phyloP scores from a whole-genome alignment of 2,113 vertebrate species.

The Crotalus helleri region DNA sequence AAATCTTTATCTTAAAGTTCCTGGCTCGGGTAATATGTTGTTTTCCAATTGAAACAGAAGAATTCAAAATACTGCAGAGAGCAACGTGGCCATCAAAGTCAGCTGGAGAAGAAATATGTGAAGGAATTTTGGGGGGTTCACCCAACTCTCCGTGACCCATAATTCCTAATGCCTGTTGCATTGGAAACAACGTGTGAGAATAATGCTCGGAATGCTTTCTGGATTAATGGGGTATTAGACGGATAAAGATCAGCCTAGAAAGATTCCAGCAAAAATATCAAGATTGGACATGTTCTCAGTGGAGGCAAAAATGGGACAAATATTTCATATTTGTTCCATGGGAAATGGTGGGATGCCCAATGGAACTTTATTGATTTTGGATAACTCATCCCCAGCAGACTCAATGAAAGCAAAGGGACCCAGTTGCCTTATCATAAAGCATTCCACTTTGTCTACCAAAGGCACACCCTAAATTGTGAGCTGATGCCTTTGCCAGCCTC shows the following conservation, averaged over 20 bases:
- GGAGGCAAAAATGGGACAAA: neutral
- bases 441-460: neutral
- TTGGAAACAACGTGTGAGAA: slow-evolving; percentile 3
- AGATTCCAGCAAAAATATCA: slow-evolving; percentile 23
- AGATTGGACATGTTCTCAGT: neutral
- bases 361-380: slow-evolving; percentile 2
- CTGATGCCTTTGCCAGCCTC: neutral
- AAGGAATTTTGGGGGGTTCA: neutral
- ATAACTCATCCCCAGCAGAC: neutral
- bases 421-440: neutral
- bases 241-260: slow-evolving; percentile 12
- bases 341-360: neutral
- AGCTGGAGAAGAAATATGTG: neutral
- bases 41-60: neutral
- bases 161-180: slow-evolving; percentile 10
- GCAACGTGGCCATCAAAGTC: neutral
- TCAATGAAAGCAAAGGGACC: neutral
- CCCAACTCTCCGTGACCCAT: neutral
- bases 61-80: neutral
- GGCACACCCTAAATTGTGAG: neutral
- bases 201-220: neutral
- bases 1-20: neutral
- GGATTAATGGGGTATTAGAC: slow-evolving; percentile 12
- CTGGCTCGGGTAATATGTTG: neutral
- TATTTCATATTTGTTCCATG: neutral